Evolutionary conservation across 2,888 invertebrate species (phyloP).

Genomic region (Tromatobia lineatoria): DNA sequence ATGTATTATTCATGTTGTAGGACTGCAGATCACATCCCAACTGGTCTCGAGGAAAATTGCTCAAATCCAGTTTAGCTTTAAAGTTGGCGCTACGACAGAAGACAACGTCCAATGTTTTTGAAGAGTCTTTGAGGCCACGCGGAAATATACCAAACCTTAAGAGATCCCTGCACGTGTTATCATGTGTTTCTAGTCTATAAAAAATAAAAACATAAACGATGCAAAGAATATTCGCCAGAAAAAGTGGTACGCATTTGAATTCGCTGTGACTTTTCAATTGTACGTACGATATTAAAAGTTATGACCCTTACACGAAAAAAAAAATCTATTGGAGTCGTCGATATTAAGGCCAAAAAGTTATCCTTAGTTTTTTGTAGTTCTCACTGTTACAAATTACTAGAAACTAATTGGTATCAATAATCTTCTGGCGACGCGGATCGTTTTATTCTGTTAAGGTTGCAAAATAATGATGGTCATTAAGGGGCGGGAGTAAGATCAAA

Average conservation of each 20-base stretch:
- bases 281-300: too few relatives aligned
- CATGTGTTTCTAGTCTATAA: conserved; percentile 23
- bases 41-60: conserved; percentile 15
- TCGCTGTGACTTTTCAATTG: not conserved
- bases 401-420: too few relatives aligned
- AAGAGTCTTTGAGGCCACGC: conserved; percentile 44
- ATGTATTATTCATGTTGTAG: conserved; percentile 59
- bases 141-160: conserved; percentile 13
- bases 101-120: conserved; percentile 34
- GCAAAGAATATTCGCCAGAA: not conserved
- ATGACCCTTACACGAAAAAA: too few relatives aligned
- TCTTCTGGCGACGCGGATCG: too few relatives aligned
- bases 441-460: too few relatives aligned
- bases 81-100: not conserved
- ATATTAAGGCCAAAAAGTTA: too few relatives aligned
- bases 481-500: too few relatives aligned
- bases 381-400: too few relatives aligned
- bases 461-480: too few relatives aligned
- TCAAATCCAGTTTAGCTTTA: conserved; percentile 51
- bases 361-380: too few relatives aligned
- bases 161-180: conserved; percentile 40
- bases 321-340: too few relatives aligned
- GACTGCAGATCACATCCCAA: conserved; percentile 15
- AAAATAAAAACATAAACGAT: not conserved
- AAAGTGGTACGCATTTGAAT: not conserved